Percentiles rank a stretch among this genome's conserved stretches.
Conservation (phyloP, 2,888 invertebrate species). For the Amiota communis region DNA sequence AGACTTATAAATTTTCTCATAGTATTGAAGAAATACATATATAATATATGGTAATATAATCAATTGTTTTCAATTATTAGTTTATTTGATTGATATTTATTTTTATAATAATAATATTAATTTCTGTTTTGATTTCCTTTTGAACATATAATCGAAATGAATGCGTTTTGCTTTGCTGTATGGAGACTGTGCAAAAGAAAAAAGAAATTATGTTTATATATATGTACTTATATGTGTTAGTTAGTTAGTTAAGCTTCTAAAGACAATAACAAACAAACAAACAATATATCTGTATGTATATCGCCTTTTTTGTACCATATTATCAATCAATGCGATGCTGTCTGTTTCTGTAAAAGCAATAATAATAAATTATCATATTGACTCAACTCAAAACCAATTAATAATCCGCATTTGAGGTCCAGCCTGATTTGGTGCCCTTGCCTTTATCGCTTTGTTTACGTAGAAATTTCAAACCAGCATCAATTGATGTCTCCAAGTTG, state of each 20-base stretch:
- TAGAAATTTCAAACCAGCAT: slow-evolving; percentile 75
- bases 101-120: too few species aligned
- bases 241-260: background rate
- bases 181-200: too few species aligned
- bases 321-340: too few species aligned
- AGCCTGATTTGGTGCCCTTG: slow-evolving; percentile 67
- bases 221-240: too few species aligned
- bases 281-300: background rate
- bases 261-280: background rate
- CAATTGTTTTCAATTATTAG: too few species aligned
- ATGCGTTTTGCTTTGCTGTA: background rate
- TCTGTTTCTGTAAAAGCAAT: slow-evolving; percentile 11
- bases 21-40: too few species aligned
- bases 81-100: too few species aligned
- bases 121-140: background rate
- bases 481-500: slow-evolving; percentile 70
- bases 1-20: too few species aligned
- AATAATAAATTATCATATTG: background rate
- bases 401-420: slow-evolving; percentile 72
- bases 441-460: slow-evolving; percentile 75
- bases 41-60: too few species aligned
- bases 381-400: slow-evolving; percentile 40
- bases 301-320: background rate
- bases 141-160: background rate
- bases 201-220: too few species aligned